Evolutionary conservation across 2,797 vertebrate genomes (phyloP).

Genomic region (Phoxinus dragarum): DNA sequence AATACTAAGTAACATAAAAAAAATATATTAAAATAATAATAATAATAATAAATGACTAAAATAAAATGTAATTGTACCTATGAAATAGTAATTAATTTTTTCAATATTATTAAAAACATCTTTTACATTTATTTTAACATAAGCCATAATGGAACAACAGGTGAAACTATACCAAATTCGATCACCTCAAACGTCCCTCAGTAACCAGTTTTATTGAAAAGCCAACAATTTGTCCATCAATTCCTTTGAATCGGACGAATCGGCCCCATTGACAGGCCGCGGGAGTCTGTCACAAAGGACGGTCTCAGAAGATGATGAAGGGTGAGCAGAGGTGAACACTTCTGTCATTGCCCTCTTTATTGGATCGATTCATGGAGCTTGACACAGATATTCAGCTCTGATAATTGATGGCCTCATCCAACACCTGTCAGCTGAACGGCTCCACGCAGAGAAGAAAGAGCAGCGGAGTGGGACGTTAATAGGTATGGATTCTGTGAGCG

Average conservation of each 20-base stretch:
- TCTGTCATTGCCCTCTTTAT: constrained; percentile 44
- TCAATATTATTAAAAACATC: neutral
- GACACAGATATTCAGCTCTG: constrained; percentile 20
- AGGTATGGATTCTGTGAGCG: constrained; percentile 11
- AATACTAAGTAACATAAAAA: neutral
- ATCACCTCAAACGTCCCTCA: constrained; percentile 23
- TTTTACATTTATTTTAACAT: no score
- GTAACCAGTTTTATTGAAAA: constrained; percentile 60
- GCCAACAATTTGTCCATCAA: constrained; percentile 51
- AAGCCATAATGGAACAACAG: neutral
- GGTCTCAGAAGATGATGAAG: constrained; percentile 8
- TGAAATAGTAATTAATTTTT: neutral
- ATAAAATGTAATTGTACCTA: neutral
- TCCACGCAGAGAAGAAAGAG: constrained; percentile 22
- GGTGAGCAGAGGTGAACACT: neutral
- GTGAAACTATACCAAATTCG: neutral
- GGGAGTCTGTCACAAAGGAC: constrained; percentile 19
- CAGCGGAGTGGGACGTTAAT: neutral
- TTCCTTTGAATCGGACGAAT: constrained; percentile 30
- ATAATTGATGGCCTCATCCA: constrained; percentile 51
- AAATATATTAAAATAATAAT: neutral
- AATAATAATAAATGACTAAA: neutral
- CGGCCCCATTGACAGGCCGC: neutral
- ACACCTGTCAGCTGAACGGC: constrained; percentile 41
- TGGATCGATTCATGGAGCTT: constrained; percentile 35